Base-by-base conservation (phyloP, 1,140 invertebrate genomes). In the Drosophila albomicans region DNA sequence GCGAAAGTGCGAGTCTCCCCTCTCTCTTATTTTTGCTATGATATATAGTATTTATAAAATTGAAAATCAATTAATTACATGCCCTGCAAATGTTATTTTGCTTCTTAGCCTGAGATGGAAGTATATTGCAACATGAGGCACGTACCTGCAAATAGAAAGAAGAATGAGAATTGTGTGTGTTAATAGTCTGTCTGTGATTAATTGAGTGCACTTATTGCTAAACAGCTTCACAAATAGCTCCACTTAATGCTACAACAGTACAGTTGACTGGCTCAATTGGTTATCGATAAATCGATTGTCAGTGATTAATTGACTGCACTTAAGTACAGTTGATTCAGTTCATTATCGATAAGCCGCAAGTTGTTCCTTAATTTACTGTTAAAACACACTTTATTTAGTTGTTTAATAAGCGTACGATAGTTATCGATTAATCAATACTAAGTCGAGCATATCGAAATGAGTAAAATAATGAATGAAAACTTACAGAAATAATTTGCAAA, bases 41-140 rank as follows among this genome's bases (percentile, higher is more conserved):
- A 25, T 51, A 15, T 10, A 4, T 28, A 25, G 59, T 72, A 76
- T 64, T 57, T 49, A 43, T 59, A 28, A 79, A 82, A 68, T 73
- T 68, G 54, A 79, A 86, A 74, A 82, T 87, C 68, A 79, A 87
- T 82, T 85, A 85, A 78, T 85, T 81, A 74, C 45, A 54, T 63
- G 20, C 16, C 41, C 35, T 8, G 35, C 8, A 62, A 75, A 57
- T 38, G 59, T 54, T 54, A 71, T 62, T 32, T 38, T 45, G 35
- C 49, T 79, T 63, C 58, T 58, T 75, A 74, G 30, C 52, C n/a
- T 38, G 1, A 13, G 28, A 1, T 8, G 20, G 7, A 46, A 10
- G 54, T 7, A 35, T 15, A 15, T 16, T 43, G 49, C 25, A 16
- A 43, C 13, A 51, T 43, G 6, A 56, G 48, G 38, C 38, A 80